These are phyloP conservation scores for Chymomyza caudatula DNA, from an alignment of 2,888 invertebrate species.

Conservation along the genomic window DNA sequence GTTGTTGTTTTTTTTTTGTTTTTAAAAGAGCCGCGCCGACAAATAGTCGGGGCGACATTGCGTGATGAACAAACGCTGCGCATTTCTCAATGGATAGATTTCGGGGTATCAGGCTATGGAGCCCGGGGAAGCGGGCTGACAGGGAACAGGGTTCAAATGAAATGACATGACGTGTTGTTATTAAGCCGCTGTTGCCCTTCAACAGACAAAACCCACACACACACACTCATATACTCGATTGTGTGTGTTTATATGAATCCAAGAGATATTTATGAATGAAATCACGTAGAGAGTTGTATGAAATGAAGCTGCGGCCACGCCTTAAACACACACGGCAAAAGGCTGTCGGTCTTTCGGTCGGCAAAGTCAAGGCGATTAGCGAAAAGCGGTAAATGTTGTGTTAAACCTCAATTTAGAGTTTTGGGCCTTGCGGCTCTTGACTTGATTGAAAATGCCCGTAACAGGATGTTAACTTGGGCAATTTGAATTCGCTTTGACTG, in stretches of 20 bases:
- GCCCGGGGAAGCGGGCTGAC: not conserved
- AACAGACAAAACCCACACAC: conserved; percentile 5
- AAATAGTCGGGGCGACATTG: conserved; percentile 61
- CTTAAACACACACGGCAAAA: conserved; percentile 8
- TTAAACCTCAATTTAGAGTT: conserved; percentile 73
- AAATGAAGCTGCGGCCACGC: conserved; percentile 5
- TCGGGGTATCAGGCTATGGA: conserved; percentile 8
- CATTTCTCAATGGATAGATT: conserved; percentile 54
- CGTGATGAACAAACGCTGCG: conserved; percentile 65
- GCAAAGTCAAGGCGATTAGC: conserved; percentile 70
- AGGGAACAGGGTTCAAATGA: conserved; percentile 47
- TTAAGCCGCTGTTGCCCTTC: conserved; percentile 49
- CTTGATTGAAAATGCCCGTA: conserved; percentile 29
- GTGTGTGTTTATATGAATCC: not conserved
- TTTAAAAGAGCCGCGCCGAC: conserved; percentile 56
- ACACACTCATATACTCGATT: conserved; percentile 11
- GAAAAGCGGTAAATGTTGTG: conserved; percentile 75
- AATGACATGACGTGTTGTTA: conserved; percentile 74
- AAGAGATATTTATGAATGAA: conserved; percentile 63
- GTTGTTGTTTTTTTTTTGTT: too few species aligned
- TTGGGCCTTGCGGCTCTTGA: not conserved
- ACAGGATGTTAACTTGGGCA: conserved; percentile 65
- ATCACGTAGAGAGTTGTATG: conserved; percentile 37
- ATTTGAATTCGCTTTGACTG: conserved; percentile 69
- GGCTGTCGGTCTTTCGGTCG: conserved; percentile 37